Base-by-base conservation (phyloP, 2,888 invertebrate genomes). In the Platycnemis pennipes region DNA sequence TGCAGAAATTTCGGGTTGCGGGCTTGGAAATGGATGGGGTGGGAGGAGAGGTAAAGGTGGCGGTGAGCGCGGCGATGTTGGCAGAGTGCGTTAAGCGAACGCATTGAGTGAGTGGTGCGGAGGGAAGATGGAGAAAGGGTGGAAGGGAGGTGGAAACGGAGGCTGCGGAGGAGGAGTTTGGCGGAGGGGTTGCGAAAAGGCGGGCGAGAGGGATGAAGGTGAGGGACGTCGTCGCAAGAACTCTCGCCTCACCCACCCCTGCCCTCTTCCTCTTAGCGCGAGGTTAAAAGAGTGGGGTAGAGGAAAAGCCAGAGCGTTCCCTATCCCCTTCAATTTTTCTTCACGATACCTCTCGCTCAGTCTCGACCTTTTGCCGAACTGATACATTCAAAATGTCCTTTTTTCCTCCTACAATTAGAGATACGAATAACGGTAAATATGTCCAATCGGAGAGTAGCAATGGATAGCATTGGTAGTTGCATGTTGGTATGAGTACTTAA, bases 1-100 rank as follows among this genome's bases (percentile, higher is more conserved):
- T 94, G 77, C 94, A 94, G 88, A 96, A 96, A 96, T 96, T 95
- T 95, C 45, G 95, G 95, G 95, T 96, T 95, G 53, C 11, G 95
- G 95, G 95, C 95, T 95, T 95, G 95, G 95, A n/a, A n/a, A 95
- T 95, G 94, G 49, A 49, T 11, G 49, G 49, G 11, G 49, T 3
- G 11, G 49, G 49, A 49, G 49, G 11, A 19, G 49, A 49, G 1
- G 49, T 3, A 49, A 0, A n/a, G n/a, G n/a, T n/a, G n/a, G n/a
- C n/a, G n/a, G n/a, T n/a, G n/a, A n/a, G n/a, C n/a, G n/a, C n/a
- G n/a, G n/a, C n/a, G n/a, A n/a, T n/a, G n/a, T n/a, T n/a, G n/a
- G 7, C 46, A 46, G 53, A 53, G 53, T 53, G 13, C n/a, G 53
- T 53, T 53, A 2, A 11, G 53, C 53, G 53, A 53, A 53, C 2